Percentiles rank a stretch among this genome's conserved stretches.
phyloP scores from a whole-genome alignment of 2,797 vertebrate genomes.

The Staurois parvus region DNA sequence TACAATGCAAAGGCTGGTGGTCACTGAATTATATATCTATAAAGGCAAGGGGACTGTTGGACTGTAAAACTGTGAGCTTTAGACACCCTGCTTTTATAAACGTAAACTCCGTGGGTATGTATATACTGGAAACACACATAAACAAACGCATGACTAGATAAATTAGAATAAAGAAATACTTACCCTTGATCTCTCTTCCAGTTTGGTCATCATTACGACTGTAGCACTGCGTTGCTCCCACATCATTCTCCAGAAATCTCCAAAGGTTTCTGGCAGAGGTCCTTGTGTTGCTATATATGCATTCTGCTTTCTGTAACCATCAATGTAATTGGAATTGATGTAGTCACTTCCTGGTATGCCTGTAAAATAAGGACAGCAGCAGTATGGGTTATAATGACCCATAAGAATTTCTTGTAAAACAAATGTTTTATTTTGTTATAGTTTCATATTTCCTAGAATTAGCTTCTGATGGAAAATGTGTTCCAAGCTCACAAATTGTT shows the following conservation, averaged over 20 bases:
- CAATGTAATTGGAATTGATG: conserved; percentile 97
- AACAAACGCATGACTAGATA: not conserved
- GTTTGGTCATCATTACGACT: conserved; percentile 98
- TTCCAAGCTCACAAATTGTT: not conserved
- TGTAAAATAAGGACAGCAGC: conserved; percentile 66
- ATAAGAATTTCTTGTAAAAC: not conserved
- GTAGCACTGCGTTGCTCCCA: conserved; percentile 98
- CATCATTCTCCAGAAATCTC: conserved; percentile 99
- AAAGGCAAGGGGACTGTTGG: too few relatives aligned
- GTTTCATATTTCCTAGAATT: conserved; percentile 8
- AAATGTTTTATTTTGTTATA: conserved; percentile 2
- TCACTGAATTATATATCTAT: too few relatives aligned
- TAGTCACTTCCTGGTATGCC: conserved; percentile 98
- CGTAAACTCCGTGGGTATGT: too few relatives aligned
- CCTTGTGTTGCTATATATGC: conserved; percentile 98
- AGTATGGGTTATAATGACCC: conserved; percentile 15
- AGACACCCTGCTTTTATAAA: too few relatives aligned
- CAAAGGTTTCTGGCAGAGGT: conserved; percentile 93
- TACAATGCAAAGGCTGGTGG: too few relatives aligned
- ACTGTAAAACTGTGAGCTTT: too few relatives aligned
- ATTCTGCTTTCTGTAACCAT: conserved; percentile 97
- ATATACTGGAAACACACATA: too few relatives aligned
- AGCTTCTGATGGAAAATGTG: not conserved
- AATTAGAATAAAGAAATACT: conserved; percentile 58
- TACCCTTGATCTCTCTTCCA: conserved; percentile 97